phyloP scores from a whole-genome alignment of 1,140 invertebrate species.

The Leptonema lineaticorne region DNA sequence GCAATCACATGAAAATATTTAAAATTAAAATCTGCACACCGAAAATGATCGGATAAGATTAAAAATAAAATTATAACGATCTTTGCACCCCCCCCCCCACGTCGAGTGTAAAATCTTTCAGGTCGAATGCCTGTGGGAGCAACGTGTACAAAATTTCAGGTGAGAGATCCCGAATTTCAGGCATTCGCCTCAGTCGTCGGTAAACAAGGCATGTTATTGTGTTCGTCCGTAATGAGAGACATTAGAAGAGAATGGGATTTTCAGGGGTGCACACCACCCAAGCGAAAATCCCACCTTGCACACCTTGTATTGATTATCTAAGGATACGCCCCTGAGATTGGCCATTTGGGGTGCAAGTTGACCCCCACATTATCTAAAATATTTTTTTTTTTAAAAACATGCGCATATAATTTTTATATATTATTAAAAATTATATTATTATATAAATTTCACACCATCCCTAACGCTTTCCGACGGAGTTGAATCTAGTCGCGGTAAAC shows the following conservation, averaged over 20 bases:
- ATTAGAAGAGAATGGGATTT: conserved; percentile 13
- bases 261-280: conserved; percentile 28
- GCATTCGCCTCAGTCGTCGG: no score
- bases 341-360: neutral
- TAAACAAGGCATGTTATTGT: conserved; percentile 12
- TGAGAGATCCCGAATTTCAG: neutral
- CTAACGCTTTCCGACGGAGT: no score
- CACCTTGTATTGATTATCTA: conserved; percentile 43
- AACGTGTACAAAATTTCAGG: no score
- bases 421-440: neutral
- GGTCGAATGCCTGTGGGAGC: no score
- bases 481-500: no score
- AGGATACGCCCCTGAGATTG: neutral
- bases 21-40: no score
- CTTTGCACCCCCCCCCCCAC: neutral
- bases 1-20: no score
- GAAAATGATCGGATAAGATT: neutral
- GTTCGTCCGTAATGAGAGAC: conserved; percentile 2
- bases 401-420: neutral
- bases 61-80: neutral
- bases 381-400: neutral
- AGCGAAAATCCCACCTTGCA: conserved; percentile 36
- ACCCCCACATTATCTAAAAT: neutral
- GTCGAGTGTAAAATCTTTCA: neutral
- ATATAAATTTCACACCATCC: no score